Percentiles rank a stretch among this genome's conserved stretches.
Evolutionary conservation across 2,113 vertebrate genomes (phyloP).

Genomic region (Beaufortia kweichowensis): DNA sequence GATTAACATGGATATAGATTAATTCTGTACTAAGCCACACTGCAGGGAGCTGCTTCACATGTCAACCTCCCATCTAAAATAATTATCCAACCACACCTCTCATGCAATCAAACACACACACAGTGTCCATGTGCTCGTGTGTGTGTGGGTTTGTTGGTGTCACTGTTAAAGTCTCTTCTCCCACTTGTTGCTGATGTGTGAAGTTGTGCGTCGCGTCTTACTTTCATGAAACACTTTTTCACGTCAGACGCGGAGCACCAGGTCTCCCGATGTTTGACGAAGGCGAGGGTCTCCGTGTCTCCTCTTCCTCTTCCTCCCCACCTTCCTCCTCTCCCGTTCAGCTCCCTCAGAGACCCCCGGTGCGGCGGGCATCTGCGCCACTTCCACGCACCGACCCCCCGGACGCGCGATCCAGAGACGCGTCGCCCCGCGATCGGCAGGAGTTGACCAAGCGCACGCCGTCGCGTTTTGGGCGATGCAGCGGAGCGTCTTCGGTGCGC

Average conservation of each 20-base stretch:
- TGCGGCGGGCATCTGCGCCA: constrained; percentile 65
- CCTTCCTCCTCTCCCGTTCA: constrained; percentile 58
- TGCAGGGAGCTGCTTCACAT: not conserved
- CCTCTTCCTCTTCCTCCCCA: constrained; percentile 60
- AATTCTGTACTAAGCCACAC: no score
- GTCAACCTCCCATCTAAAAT: not conserved
- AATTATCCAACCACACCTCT: not conserved
- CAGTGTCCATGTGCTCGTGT: no score
- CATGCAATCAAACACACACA: not conserved
- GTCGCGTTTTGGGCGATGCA: constrained; percentile 51
- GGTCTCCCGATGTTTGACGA: constrained; percentile 72
- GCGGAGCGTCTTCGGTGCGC: constrained; percentile 62
- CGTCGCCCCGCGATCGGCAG: not conserved
- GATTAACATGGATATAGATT: no score
- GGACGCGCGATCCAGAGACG: constrained; percentile 18
- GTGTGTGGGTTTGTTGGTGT: not conserved
- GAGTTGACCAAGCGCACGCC: constrained; percentile 29
- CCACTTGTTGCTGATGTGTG: constrained; percentile 55
- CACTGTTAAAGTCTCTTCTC: constrained; percentile 29
- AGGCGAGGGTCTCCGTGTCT: constrained; percentile 59
- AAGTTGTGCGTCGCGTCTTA: not conserved
- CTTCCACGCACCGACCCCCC: constrained; percentile 6
- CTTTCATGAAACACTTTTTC: not conserved
- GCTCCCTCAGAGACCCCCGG: constrained; percentile 65
- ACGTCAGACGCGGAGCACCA: constrained; percentile 49